A percentile compares a stretch with the other conserved stretches of the same genome.
Evolutionary conservation across 92 coral and sea anemone genomes (phyloP).

Genomic region (Zoanthus gigantus): DNA sequence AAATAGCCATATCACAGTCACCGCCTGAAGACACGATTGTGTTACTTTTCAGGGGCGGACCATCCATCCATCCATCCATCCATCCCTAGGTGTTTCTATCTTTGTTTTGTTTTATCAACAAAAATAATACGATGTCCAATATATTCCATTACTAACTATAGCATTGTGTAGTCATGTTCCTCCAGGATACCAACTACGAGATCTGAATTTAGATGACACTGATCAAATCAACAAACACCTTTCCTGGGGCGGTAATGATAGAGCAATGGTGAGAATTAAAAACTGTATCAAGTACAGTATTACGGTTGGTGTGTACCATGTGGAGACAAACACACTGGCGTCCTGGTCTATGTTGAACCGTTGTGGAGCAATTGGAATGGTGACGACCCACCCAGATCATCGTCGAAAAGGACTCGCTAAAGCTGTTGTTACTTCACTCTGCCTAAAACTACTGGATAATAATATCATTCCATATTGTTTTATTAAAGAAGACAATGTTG

Average conservation of each 20-base stretch:
- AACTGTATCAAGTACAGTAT: slow-evolving; percentile 39
- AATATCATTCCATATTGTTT: slow-evolving; percentile 7
- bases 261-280: slow-evolving; percentile 28
- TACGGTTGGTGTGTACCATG: slow-evolving; percentile 48
- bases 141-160: too few species aligned
- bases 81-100: too few species aligned
- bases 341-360: slow-evolving; percentile 44
- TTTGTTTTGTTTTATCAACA: too few species aligned
- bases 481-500: slow-evolving; percentile 20
- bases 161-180: slow-evolving; percentile 29
- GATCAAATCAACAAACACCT: slow-evolving; percentile 14
- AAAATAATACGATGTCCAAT: too few species aligned
- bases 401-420: slow-evolving; percentile 54
- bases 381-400: slow-evolving; percentile 37
- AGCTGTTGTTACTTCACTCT: slow-evolving; percentile 35
- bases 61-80: too few species aligned
- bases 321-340: slow-evolving; percentile 44
- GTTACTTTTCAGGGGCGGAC: too few species aligned
- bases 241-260: slow-evolving; percentile 26
- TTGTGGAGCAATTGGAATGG: slow-evolving; percentile 37
- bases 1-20: too few species aligned
- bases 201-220: slow-evolving; percentile 22
- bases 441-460: slow-evolving; percentile 17
- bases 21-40: too few species aligned
- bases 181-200: slow-evolving; percentile 35